These are phyloP conservation scores for Sinotaia quadrata DNA, from an alignment of 2,888 invertebrate species.

Conservation along the genomic window DNA sequence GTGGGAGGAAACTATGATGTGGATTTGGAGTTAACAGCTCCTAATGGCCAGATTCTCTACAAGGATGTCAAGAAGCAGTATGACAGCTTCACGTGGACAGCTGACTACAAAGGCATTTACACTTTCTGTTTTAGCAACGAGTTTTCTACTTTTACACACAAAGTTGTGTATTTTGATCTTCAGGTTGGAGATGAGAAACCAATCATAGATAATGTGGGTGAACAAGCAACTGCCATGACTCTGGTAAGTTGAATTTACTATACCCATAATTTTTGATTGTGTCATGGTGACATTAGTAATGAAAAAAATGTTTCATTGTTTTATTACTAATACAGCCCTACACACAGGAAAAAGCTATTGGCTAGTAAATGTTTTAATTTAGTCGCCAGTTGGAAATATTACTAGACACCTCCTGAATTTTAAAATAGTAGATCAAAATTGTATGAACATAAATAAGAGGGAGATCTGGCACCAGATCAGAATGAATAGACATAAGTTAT, in stretches of 20 bases:
- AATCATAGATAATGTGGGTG: slow-evolving; percentile 74
- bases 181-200: slow-evolving; percentile 91
- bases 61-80: slow-evolving; percentile 94
- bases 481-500: too few species aligned
- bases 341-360: too few species aligned
- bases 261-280: too few species aligned
- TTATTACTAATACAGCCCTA: too few species aligned
- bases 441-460: too few species aligned
- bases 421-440: too few species aligned
- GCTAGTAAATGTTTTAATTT: too few species aligned
- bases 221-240: slow-evolving; percentile 85
- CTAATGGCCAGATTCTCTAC: slow-evolving; percentile 89
- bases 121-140: slow-evolving; percentile 92
- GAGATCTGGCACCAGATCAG: too few species aligned
- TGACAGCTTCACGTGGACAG: slow-evolving; percentile 84
- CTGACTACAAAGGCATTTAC: slow-evolving; percentile 64
- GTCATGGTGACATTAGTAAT: too few species aligned
- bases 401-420: too few species aligned
- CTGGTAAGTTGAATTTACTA: slow-evolving; percentile 71
- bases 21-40: slow-evolving; percentile 90
- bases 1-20: slow-evolving; percentile 99
- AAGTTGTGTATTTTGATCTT: slow-evolving; percentile 97
- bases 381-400: too few species aligned
- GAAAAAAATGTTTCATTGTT: too few species aligned
- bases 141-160: slow-evolving; percentile 98